phyloP scores from a whole-genome alignment of 2,113 vertebrate species.

The Rattus rattus region DNA sequence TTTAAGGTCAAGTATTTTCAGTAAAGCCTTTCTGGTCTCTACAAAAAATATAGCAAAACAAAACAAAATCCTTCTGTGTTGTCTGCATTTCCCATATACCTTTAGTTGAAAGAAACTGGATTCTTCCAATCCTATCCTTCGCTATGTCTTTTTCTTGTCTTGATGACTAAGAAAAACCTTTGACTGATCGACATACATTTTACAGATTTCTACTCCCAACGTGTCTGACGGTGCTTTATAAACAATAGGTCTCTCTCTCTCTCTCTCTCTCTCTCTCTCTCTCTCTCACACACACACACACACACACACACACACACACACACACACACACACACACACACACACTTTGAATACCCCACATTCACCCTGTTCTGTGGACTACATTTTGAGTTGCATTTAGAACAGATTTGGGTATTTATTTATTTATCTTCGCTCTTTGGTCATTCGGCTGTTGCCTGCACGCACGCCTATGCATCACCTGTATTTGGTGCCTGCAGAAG shows the following conservation, averaged over 20 bases:
- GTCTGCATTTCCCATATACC: neutral
- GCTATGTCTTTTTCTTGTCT: neutral
- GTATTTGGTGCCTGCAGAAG: neutral
- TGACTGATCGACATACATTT: neutral
- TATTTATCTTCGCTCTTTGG: neutral
- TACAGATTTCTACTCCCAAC: neutral
- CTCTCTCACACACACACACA: too few species aligned
- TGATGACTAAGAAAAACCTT: neutral
- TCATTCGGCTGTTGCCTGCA: neutral
- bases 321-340: neutral
- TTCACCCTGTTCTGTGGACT: neutral
- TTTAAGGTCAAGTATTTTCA: neutral
- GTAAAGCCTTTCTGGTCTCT: neutral
- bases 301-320: neutral
- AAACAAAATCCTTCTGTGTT: neutral
- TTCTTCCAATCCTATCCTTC: neutral
- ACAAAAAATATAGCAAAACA: neutral
- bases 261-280: too few species aligned
- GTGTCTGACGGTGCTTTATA: neutral
- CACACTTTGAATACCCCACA: neutral
- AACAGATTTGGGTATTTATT: neutral
- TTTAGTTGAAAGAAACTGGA: neutral
- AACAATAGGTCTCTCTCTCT: neutral
- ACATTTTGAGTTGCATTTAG: neutral
- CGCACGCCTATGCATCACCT: too few species aligned